phyloP scores from a whole-genome alignment of 53 echinoderm and acorn worm species.

The Patiria pectinifera region DNA sequence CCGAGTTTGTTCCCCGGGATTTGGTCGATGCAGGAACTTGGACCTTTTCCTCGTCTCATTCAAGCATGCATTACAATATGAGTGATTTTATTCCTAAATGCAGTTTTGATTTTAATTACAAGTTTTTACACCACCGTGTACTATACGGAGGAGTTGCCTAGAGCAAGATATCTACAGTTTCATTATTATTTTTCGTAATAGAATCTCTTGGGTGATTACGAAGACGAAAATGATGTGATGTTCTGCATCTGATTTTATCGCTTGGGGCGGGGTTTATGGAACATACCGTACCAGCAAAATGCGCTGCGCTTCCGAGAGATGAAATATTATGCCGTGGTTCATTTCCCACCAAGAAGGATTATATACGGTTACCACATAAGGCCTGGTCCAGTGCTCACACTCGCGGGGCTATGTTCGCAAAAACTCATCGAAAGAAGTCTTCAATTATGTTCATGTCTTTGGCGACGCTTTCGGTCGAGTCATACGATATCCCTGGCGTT shows the following conservation, averaged over 20 bases:
- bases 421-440: conserved; percentile 24
- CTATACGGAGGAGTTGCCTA: too few relatives aligned
- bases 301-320: background rate
- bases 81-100: too few relatives aligned
- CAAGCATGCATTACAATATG: too few relatives aligned
- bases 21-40: too few relatives aligned
- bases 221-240: background rate
- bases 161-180: too few relatives aligned
- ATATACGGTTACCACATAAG: background rate
- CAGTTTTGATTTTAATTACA: too few relatives aligned
- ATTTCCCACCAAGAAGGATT: background rate
- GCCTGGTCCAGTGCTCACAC: background rate
- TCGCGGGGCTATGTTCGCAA: background rate
- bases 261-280: background rate
- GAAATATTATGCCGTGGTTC: background rate
- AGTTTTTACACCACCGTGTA: too few relatives aligned
- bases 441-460: conserved; percentile 18
- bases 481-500: conserved; percentile 37
- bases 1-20: too few relatives aligned
- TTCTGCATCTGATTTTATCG: background rate
- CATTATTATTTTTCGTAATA: background rate
- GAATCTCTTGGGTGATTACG: background rate
- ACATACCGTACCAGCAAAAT: background rate
- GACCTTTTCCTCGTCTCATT: too few relatives aligned
- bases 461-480: conserved; percentile 29